These are phyloP conservation scores for Morus bassanus DNA, from an alignment of 2,797 vertebrate genomes.

Conservation along the genomic window DNA sequence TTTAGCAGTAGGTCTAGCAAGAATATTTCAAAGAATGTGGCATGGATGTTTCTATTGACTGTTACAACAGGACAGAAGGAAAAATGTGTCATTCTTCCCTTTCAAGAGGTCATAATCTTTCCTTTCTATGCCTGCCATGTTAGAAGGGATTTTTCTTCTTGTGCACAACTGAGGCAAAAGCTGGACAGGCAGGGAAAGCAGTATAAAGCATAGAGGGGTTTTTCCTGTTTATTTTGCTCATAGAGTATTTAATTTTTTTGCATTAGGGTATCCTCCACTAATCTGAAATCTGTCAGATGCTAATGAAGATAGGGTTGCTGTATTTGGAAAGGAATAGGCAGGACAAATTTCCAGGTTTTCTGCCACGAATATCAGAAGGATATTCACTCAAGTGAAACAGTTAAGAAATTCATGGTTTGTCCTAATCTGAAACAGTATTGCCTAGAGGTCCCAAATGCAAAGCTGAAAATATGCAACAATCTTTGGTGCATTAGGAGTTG, in stretches of 20 bases:
- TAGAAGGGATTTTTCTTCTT: not conserved
- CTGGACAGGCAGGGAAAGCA: not conserved
- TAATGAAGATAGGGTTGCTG: conserved; percentile 27
- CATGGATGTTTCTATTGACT: not conserved
- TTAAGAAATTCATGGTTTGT: conserved; percentile 52
- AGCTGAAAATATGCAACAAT: conserved; percentile 55
- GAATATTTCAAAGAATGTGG: not conserved
- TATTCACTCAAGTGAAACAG: conserved; percentile 62
- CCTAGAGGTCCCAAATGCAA: conserved; percentile 58
- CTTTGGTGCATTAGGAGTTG: conserved; percentile 29
- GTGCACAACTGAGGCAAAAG: not conserved
- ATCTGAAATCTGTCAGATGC: conserved; percentile 58
- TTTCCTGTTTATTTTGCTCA: not conserved
- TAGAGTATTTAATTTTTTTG: not conserved
- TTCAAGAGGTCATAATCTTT: not conserved
- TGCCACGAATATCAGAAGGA: conserved; percentile 53
- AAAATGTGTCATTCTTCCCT: not conserved
- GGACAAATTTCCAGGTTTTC: conserved; percentile 55
- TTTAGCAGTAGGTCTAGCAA: not conserved
- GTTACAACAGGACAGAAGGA: not conserved
- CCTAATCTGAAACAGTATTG: conserved; percentile 72
- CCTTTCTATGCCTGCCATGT: not conserved
- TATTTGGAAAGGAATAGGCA: conserved; percentile 32
- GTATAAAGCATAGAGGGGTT: not conserved
- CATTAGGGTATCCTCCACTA: not conserved